Evolutionary conservation across 1,140 invertebrate genomes (phyloP).

Genomic region (Diprion similis): DNA sequence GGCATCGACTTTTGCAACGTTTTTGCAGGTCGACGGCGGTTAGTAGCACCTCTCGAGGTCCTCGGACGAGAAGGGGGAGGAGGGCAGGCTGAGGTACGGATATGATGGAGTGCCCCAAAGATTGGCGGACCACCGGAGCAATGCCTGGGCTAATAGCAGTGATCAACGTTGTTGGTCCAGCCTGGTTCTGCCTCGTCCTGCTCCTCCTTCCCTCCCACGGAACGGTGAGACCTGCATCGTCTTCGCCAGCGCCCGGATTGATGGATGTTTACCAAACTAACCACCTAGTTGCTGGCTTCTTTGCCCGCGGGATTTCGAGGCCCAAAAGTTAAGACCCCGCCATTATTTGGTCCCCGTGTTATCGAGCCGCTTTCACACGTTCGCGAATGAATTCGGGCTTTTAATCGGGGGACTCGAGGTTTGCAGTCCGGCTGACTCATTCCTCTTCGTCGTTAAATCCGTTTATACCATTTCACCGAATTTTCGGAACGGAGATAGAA

Average conservation of each 20-base stretch:
- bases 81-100: conserved; percentile 31
- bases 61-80: too few species aligned
- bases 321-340: neutral
- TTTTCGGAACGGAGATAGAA: too few species aligned
- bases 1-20: too few species aligned
- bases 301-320: neutral
- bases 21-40: too few species aligned
- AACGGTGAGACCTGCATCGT: conserved; percentile 5
- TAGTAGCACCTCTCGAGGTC: too few species aligned
- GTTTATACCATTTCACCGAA: too few species aligned
- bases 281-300: conserved; percentile 26
- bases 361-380: neutral
- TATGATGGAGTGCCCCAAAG: conserved; percentile 44
- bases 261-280: conserved; percentile 55
- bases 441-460: too few species aligned
- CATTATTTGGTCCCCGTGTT: neutral
- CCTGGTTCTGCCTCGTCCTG: conserved; percentile 35
- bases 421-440: too few species aligned
- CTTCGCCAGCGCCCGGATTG: conserved; percentile 45
- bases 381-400: too few species aligned
- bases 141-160: conserved; percentile 61
- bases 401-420: too few species aligned
- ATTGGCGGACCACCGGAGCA: conserved; percentile 61
- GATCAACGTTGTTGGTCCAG: conserved; percentile 48
- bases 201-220: conserved; percentile 23